Percentiles rank a stretch among this genome's conserved stretches.
Evolutionary conservation across 2,797 vertebrate species (phyloP).

Genomic region (Artibeus lituratus): DNA sequence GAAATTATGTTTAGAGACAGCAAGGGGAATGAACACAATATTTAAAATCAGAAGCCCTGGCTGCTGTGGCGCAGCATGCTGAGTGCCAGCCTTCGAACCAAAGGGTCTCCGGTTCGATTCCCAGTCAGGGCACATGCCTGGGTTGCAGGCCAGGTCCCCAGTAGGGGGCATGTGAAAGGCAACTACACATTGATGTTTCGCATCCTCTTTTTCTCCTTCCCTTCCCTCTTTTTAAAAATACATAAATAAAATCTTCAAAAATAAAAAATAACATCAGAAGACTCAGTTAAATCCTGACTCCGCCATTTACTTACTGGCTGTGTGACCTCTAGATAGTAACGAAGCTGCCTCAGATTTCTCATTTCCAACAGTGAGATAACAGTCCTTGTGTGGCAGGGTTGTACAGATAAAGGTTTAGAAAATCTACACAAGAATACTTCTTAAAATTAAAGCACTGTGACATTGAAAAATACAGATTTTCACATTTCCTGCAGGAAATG

Average conservation of each 20-base stretch:
- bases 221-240: no score
- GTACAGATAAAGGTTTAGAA: not conserved
- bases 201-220: no score
- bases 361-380: not conserved
- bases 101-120: no score
- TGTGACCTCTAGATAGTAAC: not conserved
- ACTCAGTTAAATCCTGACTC: not conserved
- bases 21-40: not conserved
- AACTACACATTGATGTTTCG: no score
- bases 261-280: not conserved
- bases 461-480: conserved; percentile 29
- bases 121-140: no score
- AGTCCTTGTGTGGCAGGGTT: not conserved
- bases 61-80: no score
- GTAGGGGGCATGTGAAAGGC: no score
- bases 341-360: not conserved
- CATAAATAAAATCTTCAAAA: no score
- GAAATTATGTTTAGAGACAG: not conserved
- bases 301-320: not conserved
- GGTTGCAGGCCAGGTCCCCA: no score
- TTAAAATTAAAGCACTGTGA: conserved; percentile 36
- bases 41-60: not conserved
- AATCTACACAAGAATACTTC: conserved; percentile 20
- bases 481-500: conserved; percentile 12
- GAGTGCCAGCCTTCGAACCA: no score